phyloP scores from a whole-genome alignment of 1,140 invertebrate species.

The Drosophila mauritiana region DNA sequence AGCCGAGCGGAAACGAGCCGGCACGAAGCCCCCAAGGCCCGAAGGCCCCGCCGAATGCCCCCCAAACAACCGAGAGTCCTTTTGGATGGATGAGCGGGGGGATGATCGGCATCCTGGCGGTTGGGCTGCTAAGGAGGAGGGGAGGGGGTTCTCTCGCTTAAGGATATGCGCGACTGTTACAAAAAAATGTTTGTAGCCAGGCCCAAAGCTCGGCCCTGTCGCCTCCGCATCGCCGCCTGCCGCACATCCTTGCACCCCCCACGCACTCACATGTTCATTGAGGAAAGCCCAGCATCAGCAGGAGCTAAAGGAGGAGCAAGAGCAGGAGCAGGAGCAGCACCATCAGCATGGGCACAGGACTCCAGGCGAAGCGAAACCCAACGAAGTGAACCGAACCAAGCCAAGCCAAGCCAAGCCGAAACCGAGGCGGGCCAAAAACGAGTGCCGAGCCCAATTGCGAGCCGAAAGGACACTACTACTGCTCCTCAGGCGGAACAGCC shows the following conservation, averaged over 20 bases:
- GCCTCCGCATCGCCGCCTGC: conserved; percentile 33
- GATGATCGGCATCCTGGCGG: too few relatives aligned
- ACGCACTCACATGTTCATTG: conserved; percentile 59
- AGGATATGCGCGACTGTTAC: conserved; percentile 64
- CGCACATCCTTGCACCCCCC: conserved; percentile 10
- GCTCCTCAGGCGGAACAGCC: conserved; percentile 12
- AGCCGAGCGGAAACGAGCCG: conserved; percentile 14
- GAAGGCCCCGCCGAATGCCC: conserved; percentile 21
- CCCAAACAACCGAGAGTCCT: conserved; percentile 14
- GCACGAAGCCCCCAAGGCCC: neutral
- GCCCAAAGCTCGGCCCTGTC: conserved; percentile 56
- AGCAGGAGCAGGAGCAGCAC: neutral
- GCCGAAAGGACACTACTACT: conserved; percentile 1
- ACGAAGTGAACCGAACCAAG: conserved; percentile 22
- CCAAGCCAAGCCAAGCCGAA: neutral
- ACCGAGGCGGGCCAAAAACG: neutral
- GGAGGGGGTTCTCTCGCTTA: conserved; percentile 1
- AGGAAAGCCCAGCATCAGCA: conserved; percentile 59
- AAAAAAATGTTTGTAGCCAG: conserved; percentile 67
- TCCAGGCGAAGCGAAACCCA: conserved; percentile 26
- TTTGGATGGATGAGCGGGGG: too few relatives aligned
- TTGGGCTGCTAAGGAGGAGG: too few relatives aligned
- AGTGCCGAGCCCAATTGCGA: neutral
- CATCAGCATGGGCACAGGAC: neutral
- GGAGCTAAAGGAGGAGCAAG: neutral